phyloP scores from a whole-genome alignment of 2,113 vertebrate species.

The Cottus gobio region DNA sequence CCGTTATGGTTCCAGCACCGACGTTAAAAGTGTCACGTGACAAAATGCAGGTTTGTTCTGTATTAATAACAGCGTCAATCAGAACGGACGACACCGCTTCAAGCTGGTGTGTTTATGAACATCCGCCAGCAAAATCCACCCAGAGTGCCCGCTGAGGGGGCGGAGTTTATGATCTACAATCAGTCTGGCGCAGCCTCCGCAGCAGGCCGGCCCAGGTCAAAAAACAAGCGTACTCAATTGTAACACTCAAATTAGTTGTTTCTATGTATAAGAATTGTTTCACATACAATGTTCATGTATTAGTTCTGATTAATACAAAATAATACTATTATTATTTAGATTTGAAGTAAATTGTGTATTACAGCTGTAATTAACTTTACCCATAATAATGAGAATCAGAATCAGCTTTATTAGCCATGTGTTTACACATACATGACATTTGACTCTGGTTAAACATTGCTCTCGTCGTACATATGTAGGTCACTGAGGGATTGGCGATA shows the following conservation, averaged over 20 bases:
- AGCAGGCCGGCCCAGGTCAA: fast-evolving
- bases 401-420: no score
- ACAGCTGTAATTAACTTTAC: neutral
- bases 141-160: slow-evolving; percentile 43
- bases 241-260: neutral
- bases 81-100: neutral
- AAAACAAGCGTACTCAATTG: slow-evolving; percentile 41
- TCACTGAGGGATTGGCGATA: no score
- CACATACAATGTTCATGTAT: neutral
- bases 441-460: no score
- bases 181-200: neutral
- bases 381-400: neutral
- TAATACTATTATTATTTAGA: neutral
- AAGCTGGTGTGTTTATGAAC: neutral
- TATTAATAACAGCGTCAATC: neutral
- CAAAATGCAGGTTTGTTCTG: neutral
- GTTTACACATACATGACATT: no score
- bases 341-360: neutral
- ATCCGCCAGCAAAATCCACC: fast-evolving
- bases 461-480: no score
- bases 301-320: neutral
- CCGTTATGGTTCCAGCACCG: slow-evolving; percentile 18
- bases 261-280: neutral
- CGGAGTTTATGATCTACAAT: slow-evolving; percentile 25
- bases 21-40: slow-evolving; percentile 54